Evolutionary conservation across 2,888 invertebrate species (phyloP).

Genomic region (Zelleria hepariella): DNA sequence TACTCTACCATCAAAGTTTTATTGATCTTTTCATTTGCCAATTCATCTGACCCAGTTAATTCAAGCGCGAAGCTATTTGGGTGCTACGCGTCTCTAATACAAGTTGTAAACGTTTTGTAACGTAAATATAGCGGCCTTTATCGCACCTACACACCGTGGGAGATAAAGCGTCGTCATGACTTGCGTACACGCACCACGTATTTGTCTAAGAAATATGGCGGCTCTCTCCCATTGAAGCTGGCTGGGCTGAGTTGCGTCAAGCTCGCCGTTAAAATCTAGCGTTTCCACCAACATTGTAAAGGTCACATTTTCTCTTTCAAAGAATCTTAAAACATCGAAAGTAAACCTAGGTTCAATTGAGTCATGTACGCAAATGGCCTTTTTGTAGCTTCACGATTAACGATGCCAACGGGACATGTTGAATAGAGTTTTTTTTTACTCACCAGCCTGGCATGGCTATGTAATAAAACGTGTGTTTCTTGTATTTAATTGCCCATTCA

Average conservation of each 20-base stretch:
- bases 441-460: neutral
- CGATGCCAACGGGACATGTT: neutral
- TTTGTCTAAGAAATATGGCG: constrained; percentile 43
- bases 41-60: neutral
- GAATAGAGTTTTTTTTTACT: neutral
- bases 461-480: neutral
- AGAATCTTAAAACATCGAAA: neutral
- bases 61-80: neutral
- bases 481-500: neutral
- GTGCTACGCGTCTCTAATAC: neutral
- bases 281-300: neutral
- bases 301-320: neutral
- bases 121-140: constrained; percentile 25
- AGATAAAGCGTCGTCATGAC: neutral
- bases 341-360: neutral
- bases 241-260: neutral
- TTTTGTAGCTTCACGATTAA: neutral
- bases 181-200: constrained; percentile 18
- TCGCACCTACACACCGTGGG: constrained; percentile 24
- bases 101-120: neutral
- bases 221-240: constrained; percentile 7
- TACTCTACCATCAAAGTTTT: too few relatives aligned
- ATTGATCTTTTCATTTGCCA: neutral
- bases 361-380: neutral
- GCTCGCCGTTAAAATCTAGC: neutral